Percentiles rank a stretch among this genome's conserved stretches.
Conservation (phyloP, 2,797 vertebrate genomes). For the Bufotes viridis region DNA sequence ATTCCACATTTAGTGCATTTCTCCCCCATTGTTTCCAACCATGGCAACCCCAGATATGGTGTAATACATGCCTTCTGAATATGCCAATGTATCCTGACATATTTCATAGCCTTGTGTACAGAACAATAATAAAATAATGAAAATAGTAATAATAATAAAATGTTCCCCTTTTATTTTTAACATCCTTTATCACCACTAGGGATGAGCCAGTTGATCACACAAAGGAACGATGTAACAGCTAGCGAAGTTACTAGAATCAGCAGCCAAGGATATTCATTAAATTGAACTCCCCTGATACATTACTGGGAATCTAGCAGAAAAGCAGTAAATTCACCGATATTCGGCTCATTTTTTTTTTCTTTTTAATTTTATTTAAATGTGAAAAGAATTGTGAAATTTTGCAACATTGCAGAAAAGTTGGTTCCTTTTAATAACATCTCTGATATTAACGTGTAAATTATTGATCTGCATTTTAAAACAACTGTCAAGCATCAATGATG, state of each 20-base stretch:
- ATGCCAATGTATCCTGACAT: not conserved
- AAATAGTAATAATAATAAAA: not conserved
- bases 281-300: not conserved
- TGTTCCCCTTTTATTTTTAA: not conserved
- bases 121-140: not conserved
- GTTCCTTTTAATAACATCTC: constrained; percentile 22
- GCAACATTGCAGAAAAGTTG: constrained; percentile 47
- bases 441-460: constrained; percentile 58
- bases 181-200: not conserved
- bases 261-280: not conserved
- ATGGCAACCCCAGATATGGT: no score
- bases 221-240: not conserved
- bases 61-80: not conserved
- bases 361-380: constrained; percentile 21
- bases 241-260: not conserved
- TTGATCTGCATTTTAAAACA: constrained; percentile 43
- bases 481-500: constrained; percentile 32
- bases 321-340: not conserved
- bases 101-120: not conserved
- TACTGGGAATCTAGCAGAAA: not conserved
- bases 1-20: no score
- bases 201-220: not conserved
- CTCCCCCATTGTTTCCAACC: no score
- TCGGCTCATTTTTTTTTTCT: not conserved
- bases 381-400: constrained; percentile 33